Evolutionary conservation across 2,797 vertebrate species (phyloP).

Genomic region (Chaenodraco wilsoni): DNA sequence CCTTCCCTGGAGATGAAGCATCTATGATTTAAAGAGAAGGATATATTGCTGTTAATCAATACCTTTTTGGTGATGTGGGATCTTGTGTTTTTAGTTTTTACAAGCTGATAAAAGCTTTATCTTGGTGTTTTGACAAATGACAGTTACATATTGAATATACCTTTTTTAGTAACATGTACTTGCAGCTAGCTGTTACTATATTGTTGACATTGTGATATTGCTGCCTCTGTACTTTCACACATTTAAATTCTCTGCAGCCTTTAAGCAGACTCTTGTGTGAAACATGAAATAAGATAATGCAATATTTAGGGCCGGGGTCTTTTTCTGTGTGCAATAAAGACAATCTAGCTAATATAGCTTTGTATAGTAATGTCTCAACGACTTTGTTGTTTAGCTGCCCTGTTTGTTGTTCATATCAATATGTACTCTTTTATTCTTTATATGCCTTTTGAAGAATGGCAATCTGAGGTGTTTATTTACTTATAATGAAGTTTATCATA

Average conservation of each 20-base stretch:
- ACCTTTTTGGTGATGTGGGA: constrained; percentile 43
- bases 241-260: constrained; percentile 13
- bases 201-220: constrained; percentile 6
- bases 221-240: constrained; percentile 14
- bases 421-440: neutral
- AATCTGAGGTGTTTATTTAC: neutral
- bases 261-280: constrained; percentile 22
- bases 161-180: neutral
- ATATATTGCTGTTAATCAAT: constrained; percentile 7
- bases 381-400: neutral
- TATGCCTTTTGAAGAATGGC: neutral
- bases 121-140: constrained; percentile 27
- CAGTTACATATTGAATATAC: constrained; percentile 10
- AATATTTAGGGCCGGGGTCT: constrained; percentile 71
- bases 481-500: neutral
- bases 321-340: constrained; percentile 79
- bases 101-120: constrained; percentile 15
- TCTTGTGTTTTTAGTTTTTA: constrained; percentile 31
- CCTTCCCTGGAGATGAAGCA: constrained; percentile 18
- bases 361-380: neutral
- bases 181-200: constrained; percentile 11
- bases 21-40: constrained; percentile 14
- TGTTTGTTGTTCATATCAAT: neutral
- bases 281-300: neutral
- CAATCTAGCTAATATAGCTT: constrained; percentile 12